A percentile compares a stretch with the other conserved stretches of the same genome.
phyloP scores from a whole-genome alignment of 2,888 invertebrate genomes.

The Hedya salicella region DNA sequence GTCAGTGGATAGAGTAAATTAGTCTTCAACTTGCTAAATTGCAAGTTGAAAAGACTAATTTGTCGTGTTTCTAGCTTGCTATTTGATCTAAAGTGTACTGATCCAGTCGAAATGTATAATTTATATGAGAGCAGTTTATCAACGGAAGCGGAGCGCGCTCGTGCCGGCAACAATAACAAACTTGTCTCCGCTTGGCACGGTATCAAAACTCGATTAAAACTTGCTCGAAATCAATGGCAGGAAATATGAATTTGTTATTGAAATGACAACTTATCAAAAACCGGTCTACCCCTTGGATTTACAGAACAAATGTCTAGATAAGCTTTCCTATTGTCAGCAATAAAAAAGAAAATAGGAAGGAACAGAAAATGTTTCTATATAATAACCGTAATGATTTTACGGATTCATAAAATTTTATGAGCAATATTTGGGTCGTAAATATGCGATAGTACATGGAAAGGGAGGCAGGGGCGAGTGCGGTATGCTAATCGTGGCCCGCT shows the following conservation, averaged over 20 bases:
- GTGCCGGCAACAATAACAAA: slow-evolving; percentile 36
- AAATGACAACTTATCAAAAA: not conserved
- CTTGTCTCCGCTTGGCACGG: slow-evolving; percentile 38
- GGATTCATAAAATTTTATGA: slow-evolving; percentile 58
- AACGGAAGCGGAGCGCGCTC: slow-evolving; percentile 26
- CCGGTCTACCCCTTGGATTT: too few species aligned
- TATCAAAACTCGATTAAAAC: slow-evolving; percentile 37
- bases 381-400: slow-evolving; percentile 57
- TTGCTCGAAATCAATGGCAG: slow-evolving; percentile 29
- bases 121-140: slow-evolving; percentile 24
- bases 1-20: too few species aligned
- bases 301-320: not conserved
- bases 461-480: slow-evolving; percentile 51
- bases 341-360: not conserved
- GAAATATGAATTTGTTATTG: slow-evolving; percentile 17
- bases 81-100: slow-evolving; percentile 1
- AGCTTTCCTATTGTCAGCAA: not conserved
- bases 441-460: slow-evolving; percentile 52
- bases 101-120: not conserved
- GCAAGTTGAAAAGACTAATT: too few species aligned
- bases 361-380: slow-evolving; percentile 15
- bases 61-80: slow-evolving; percentile 3
- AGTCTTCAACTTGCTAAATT: too few species aligned
- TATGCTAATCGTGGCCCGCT: slow-evolving; percentile 68
- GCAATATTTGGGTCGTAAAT: slow-evolving; percentile 62